Percentiles rank a stretch among this genome's conserved stretches.
phyloP scores from a whole-genome alignment of 2,797 vertebrate species.

The Gallinago stenura region DNA sequence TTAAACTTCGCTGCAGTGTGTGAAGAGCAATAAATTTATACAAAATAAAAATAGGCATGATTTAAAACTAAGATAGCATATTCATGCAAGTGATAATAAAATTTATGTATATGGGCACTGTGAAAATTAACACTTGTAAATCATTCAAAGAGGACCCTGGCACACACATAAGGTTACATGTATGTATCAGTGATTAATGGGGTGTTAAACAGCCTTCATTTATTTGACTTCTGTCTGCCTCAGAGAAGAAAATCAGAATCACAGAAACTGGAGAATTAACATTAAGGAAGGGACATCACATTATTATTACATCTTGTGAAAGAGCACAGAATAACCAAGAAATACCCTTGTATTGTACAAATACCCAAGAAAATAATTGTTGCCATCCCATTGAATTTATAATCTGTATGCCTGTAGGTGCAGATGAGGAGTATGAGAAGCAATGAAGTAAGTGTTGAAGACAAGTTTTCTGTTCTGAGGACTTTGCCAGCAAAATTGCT shows the following conservation, averaged over 20 bases:
- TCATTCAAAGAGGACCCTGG: neutral
- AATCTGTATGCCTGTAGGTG: neutral
- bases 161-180: neutral
- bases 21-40: constrained; percentile 47
- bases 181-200: neutral
- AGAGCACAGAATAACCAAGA: neutral
- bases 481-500: neutral
- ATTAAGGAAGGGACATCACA: fast-evolving
- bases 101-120: constrained; percentile 13
- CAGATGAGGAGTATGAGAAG: neutral
- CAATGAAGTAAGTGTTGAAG: neutral
- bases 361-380: neutral
- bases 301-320: neutral
- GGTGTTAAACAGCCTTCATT: neutral
- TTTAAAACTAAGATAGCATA: constrained; percentile 46
- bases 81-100: constrained; percentile 57
- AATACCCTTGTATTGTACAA: neutral
- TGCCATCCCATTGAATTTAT: neutral
- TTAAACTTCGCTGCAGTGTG: constrained; percentile 60
- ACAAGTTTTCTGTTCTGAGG: neutral
- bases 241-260: neutral
- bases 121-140: constrained; percentile 54
- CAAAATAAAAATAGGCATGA: constrained; percentile 64
- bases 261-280: neutral
- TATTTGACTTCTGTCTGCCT: neutral